These are phyloP conservation scores for Terebella lapidaria DNA, from an alignment of 2,888 invertebrate species.

Conservation along the genomic window DNA sequence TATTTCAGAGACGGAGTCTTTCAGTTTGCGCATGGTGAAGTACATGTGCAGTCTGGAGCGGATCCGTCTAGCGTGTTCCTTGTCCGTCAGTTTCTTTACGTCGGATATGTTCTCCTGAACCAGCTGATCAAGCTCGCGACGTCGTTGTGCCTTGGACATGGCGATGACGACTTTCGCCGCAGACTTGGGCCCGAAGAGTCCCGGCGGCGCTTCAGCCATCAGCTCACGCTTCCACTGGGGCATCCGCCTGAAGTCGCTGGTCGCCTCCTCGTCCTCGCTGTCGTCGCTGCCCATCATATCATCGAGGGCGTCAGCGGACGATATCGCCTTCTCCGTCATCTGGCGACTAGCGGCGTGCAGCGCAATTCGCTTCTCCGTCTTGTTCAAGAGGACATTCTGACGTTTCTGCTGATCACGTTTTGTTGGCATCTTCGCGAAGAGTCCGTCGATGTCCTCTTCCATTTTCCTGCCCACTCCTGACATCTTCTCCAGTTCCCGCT, in stretches of 20 bases:
- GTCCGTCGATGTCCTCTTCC: background rate
- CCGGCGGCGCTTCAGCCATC: slow-evolving; percentile 13
- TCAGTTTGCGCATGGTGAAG: slow-evolving; percentile 4
- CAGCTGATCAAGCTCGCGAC: slow-evolving; percentile 10
- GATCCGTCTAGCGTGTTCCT: slow-evolving; percentile 6
- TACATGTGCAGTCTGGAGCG: slow-evolving; percentile 3
- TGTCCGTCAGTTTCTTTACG: slow-evolving; percentile 1
- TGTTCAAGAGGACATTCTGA: background rate
- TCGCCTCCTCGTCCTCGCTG: background rate
- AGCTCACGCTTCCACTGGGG: slow-evolving; percentile 18
- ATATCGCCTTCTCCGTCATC: background rate
- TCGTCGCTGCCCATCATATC: slow-evolving; percentile 1
- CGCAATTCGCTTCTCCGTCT: background rate
- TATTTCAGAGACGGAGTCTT: background rate
- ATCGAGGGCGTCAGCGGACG: slow-evolving; percentile 4
- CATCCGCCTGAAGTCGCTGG: background rate
- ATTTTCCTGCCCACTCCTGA: background rate
- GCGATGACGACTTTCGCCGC: slow-evolving; percentile 4
- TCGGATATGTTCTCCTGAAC: slow-evolving; percentile 8
- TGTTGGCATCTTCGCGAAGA: background rate
- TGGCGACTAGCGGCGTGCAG: background rate
- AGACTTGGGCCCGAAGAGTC: slow-evolving; percentile 3
- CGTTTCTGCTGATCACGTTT: background rate
- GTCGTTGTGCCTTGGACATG: slow-evolving; percentile 12
- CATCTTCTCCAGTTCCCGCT: background rate